Conservation (phyloP, 2,888 invertebrate species). For the Germaria angustata region DNA sequence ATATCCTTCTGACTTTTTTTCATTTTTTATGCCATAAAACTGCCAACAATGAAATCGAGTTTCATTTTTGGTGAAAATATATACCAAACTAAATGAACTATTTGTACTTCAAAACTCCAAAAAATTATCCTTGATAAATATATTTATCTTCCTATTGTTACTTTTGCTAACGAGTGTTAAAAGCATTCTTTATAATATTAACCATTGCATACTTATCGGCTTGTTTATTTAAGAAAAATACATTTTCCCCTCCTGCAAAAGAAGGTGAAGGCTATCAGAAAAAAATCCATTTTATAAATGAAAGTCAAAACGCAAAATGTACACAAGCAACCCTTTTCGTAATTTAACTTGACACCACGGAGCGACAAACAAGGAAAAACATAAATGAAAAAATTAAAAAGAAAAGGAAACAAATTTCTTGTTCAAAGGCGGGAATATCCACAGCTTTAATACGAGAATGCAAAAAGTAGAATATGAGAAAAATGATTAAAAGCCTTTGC, state of each 20-base stretch:
- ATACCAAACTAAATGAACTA: too few species aligned
- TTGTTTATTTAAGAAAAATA: background rate
- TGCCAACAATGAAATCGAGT: too few species aligned
- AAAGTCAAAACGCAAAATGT: slow-evolving; percentile 19
- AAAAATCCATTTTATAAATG: background rate
- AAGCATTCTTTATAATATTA: background rate
- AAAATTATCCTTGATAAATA: too few species aligned
- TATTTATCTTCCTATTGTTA: background rate
- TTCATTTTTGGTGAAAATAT: too few species aligned
- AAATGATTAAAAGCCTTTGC: slow-evolving; percentile 19
- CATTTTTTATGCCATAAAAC: too few species aligned
- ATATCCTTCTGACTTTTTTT: too few species aligned
- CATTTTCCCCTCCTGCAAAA: background rate
- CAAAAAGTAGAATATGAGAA: background rate
- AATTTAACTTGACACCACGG: slow-evolving; percentile 45
- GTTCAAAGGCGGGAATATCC: background rate
- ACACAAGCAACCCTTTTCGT: slow-evolving; percentile 34
- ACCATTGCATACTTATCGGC: slow-evolving; percentile 46
- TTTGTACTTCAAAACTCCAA: too few species aligned
- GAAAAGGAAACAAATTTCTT: slow-evolving; percentile 42
- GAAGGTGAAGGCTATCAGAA: background rate
- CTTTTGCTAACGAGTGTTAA: background rate
- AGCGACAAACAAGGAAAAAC: background rate
- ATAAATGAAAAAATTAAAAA: slow-evolving; percentile 1
- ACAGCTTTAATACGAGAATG: background rate